Evolutionary conservation across 2,888 invertebrate genomes (phyloP), one percentile per base, ranked within the genome.

Genomic region (Thera britannica): DNA sequence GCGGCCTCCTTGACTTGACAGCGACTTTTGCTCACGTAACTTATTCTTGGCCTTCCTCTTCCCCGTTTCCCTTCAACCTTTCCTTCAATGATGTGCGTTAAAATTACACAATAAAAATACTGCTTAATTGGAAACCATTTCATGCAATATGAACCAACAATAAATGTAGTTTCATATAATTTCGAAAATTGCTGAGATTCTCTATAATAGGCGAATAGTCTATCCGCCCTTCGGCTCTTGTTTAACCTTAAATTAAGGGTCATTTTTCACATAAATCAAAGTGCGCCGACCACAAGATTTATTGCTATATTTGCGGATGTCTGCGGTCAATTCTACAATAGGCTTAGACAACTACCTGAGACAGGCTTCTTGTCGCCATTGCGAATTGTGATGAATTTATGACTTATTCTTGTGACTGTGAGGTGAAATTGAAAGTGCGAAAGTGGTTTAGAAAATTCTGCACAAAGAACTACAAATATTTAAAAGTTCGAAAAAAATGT

Each of bases 221-320:
- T 72, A 75, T 65, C 86, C 87, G 87, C 86, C 88, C 83, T 84
- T 79, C 76, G 85, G 81, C 75, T 77, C 83, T 82, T 82, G 79
- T 83, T 83, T 85, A 92, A 92, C 93, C 93, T 91, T 84, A 88
- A 93, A 93, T 93, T 93, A 93, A 92, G 90, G 90, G 83, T 92
- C 90, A 93, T 93, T 93, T 93, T 92, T 92, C 92, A 93, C 90
- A 93, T 93, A 93, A 93, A 93, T 93, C 93, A 93, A 93, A 92
- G 90, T 81, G 80, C 80, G 79, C 89, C 92, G 90, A 84, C 89
- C 79, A 70, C 73, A 86, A 90, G 93, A 93, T 93, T 93, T 92
- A 93, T 93, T 83, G 84, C 85, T 86, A 82, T 82, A 84, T 84
- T 82, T 83, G 83, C 79, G 81, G 83, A 84, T 79, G 78, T 84